Percentiles rank a stretch among this genome's conserved stretches.
Conservation (phyloP, 2,888 invertebrate species). For the Ennomos quercinarius region DNA sequence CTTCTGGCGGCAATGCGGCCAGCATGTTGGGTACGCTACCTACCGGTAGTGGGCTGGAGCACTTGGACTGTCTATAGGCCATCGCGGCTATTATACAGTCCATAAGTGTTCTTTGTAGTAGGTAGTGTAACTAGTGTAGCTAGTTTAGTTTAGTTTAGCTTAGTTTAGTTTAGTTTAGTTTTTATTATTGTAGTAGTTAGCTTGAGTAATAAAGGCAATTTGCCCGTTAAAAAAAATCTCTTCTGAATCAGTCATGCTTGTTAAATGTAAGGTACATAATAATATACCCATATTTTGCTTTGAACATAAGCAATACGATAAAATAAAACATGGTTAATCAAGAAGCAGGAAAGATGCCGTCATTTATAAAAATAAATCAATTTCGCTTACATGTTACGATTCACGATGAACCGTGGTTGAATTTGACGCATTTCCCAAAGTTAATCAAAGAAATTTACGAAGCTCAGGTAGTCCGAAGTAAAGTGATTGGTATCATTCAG, state of each 20-base stretch:
- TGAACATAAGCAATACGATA: conserved; percentile 1
- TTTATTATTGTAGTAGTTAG: no score
- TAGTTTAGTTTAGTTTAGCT: no score
- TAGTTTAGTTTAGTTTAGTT: no score
- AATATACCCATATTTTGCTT: neutral
- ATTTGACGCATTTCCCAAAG: conserved; percentile 60
- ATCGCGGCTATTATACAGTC: no score
- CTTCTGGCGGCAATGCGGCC: neutral
- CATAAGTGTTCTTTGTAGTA: no score
- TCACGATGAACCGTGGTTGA: conserved; percentile 64
- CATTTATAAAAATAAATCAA: no score
- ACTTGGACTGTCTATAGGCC: no score
- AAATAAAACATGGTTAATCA: conserved; percentile 30
- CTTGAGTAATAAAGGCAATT: no score
- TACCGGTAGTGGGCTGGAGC: no score
- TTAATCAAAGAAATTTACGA: conserved; percentile 70
- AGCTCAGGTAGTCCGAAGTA: conserved; percentile 49
- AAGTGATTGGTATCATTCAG: conserved; percentile 70
- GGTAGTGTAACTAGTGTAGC: no score
- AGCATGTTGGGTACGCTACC: no score
- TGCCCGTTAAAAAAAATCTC: no score
- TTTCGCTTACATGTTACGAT: conserved; percentile 67
- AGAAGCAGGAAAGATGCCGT: conserved; percentile 30
- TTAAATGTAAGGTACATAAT: conserved; percentile 7
- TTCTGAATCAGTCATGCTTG: conserved; percentile 3